Evolutionary conservation across 2,113 vertebrate genomes (phyloP), one percentile per base, ranked within the genome.

Genomic region (Camelus dromedarius): DNA sequence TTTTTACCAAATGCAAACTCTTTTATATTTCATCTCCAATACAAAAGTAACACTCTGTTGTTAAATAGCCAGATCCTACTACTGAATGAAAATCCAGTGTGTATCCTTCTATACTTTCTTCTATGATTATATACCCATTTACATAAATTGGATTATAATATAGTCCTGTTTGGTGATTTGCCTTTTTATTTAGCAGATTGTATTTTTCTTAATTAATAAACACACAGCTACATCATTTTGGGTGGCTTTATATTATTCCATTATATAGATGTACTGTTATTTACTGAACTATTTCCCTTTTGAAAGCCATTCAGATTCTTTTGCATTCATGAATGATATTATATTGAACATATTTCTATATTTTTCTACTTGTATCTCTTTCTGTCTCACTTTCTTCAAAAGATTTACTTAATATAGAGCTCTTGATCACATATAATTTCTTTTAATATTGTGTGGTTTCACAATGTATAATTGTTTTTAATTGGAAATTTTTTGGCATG

Each of bases 301-400:
- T 82, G 26, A 93, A 76, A 79, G 32, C 60, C 14, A 75, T 77
- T 95, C 60, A 82, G 67, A 20, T 92, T 86, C 50, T 93, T 95
- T 95, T 93, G 42, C 91, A 48, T 87, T 95, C 93, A 87, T 35
- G 6, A 96, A 81, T 86, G 52, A 75, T 70, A 8, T 56, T 82
- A 26, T 75, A 35, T 22, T 82, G 46, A 85, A 28, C 2, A 54
- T 79, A 8, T 48, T 89, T 93, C 10, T 50, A 62, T 58, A 66
- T 93, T 54, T 87, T 70, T 32, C 50, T 92, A 32, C 30, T 50
- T 81, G 6, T n/a, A 72, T 89, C 26, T 66, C 46, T 56, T 2
- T 85, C 14, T 92, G 35, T 50, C 8, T 79, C 22, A 91, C 80
- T 93, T 85, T 76, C 38, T 58, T 92, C 72, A 28, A 81, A 93